These are phyloP conservation scores for Ivindomyrus marchei DNA, from an alignment of 2,113 vertebrate genomes.

Conservation along the genomic window DNA sequence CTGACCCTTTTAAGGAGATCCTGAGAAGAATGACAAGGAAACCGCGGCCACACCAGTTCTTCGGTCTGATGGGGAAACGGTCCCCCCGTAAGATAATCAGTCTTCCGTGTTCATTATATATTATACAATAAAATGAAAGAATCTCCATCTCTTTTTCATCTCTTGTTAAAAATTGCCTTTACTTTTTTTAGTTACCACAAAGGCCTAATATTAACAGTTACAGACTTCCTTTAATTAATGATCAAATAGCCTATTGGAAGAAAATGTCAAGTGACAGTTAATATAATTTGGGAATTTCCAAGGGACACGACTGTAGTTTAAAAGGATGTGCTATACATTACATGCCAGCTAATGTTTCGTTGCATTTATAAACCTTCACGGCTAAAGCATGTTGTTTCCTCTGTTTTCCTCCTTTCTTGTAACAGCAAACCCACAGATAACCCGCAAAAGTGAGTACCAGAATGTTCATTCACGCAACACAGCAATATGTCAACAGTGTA, in stretches of 20 bases:
- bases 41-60: conserved; percentile 90
- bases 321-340: not conserved
- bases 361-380: not conserved
- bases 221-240: not conserved
- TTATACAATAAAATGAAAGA: not conserved
- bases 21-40: conserved; percentile 84
- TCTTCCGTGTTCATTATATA: not conserved
- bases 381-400: not conserved
- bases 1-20: conserved; percentile 71
- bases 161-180: not conserved
- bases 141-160: not conserved
- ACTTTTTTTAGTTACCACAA: not conserved
- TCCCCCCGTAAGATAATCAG: conserved; percentile 70
- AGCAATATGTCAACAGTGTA: not conserved
- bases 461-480: not conserved
- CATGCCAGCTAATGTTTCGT: not conserved
- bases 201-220: not conserved
- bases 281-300: not conserved
- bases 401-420: conserved; percentile 25
- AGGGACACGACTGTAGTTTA: not conserved
- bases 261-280: not conserved
- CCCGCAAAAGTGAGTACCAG: conserved; percentile 84
- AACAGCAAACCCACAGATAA: conserved; percentile 79
- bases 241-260: not conserved
- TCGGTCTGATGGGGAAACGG: conserved; percentile 92